Conservation (phyloP, 2,888 invertebrate genomes). For the Tipula lateralis region DNA sequence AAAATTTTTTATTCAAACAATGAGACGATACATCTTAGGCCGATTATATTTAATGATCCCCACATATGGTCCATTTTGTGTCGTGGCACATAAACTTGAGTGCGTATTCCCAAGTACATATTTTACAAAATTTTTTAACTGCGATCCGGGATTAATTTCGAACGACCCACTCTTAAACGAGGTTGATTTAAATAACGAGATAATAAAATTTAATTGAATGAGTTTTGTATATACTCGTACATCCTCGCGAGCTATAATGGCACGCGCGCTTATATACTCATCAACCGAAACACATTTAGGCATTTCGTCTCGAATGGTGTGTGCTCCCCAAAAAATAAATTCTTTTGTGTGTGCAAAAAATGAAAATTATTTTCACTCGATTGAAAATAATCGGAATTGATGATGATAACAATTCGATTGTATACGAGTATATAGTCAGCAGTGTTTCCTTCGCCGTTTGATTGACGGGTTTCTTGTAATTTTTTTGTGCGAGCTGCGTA, state of each 20-base stretch:
- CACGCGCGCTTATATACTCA: background rate
- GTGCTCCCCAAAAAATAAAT: background rate
- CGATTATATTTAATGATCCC: background rate
- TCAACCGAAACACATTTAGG: background rate
- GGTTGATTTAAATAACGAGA: too few species aligned
- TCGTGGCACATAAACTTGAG: background rate
- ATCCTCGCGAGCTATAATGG: background rate
- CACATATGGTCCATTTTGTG: background rate
- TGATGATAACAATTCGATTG: conserved; percentile 5
- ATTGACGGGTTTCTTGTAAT: background rate
- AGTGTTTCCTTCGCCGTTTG: background rate
- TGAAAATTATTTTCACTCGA: background rate
- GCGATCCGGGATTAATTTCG: background rate
- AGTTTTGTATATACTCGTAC: background rate
- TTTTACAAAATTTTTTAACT: background rate
- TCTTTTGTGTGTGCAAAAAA: background rate
- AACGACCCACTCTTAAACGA: background rate
- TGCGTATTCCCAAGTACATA: background rate
- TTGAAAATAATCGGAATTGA: background rate
- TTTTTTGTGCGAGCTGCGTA: background rate
- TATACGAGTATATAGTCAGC: too few species aligned
- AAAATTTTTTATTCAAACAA: background rate
- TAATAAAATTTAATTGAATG: too few species aligned
- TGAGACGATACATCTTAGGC: background rate
- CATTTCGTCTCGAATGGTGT: background rate